Base-by-base conservation (phyloP, 1,140 invertebrate genomes). In the Archivesica marissinica region DNA sequence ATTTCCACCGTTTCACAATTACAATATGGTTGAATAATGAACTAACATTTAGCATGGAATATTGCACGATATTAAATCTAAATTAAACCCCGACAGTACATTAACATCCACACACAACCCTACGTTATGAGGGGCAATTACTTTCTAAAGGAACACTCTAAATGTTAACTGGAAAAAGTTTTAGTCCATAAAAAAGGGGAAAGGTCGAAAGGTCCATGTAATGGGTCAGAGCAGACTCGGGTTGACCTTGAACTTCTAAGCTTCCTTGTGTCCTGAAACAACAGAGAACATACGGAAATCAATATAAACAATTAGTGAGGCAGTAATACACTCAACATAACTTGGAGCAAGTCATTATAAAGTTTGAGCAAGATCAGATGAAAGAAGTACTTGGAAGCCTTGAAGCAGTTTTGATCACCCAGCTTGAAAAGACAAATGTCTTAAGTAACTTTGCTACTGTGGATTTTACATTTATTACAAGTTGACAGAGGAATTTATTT, bases 211-310 rank as follows among this genome's bases (percentile, higher is more conserved):
- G 25, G 76, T 81, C 50, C 64, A 56, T 81, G 79, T 81, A 81
- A 81, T 81, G 79, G 79, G 79, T 81, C 79, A 81, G 79, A 81
- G 54, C n/a, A 39, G 41, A 70, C 44, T 28, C 41, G 66, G 59
- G 41, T 81, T 72, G 79, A 70, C 66, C 79, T 72, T 72, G 47
- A 72, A 35, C 41, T 33, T 50, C 68, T 33, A 30, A 33, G n/a
- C 1, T 15, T 28, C 23, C 30, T 33, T 11, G n/a, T 68, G 79
- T 72, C 77, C 77, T 66, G 77, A 56, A 80, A 80, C 41, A 50
- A 68, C 23, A 72, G 41, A 50, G 41, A 50, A 33, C n/a, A 44
- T 38, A 7, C 28, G 28, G 52, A 9, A 9, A n/a, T n/a, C n/a
- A n/a, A n/a, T n/a, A n/a, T n/a, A n/a, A n/a, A n/a, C n/a, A n/a